Evolutionary conservation across 2,113 vertebrate genomes (phyloP).

Genomic region (Megaceryle torquata): DNA sequence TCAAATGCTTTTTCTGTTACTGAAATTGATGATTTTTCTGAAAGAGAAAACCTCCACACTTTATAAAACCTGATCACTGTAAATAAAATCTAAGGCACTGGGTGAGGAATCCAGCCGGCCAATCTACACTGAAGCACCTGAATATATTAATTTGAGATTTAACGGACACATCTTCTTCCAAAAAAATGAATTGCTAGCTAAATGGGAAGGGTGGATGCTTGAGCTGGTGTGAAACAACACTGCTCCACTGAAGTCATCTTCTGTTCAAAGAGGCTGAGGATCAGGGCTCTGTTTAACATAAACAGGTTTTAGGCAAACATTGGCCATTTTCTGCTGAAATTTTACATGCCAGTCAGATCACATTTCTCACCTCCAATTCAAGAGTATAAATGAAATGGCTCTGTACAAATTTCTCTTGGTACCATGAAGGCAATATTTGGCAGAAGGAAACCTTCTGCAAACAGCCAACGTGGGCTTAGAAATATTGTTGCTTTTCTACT

Average conservation of each 20-base stretch:
- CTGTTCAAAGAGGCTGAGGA: neutral
- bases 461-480: neutral
- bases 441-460: slow-evolving; percentile 3
- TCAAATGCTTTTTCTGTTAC: neutral
- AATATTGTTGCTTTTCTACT: slow-evolving; percentile 25
- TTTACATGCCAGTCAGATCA: neutral
- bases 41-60: neutral
- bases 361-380: neutral
- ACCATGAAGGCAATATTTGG: neutral
- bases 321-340: neutral
- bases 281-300: neutral
- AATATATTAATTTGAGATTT: neutral
- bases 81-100: neutral
- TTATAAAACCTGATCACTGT: neutral
- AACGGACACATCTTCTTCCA: neutral
- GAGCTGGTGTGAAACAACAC: neutral
- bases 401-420: neutral
- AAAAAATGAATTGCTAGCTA: neutral
- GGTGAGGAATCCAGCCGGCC: neutral
- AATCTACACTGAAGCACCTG: neutral
- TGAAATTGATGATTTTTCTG: neutral
- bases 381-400: neutral
- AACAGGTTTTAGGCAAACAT: neutral
- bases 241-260: neutral
- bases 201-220: neutral